phyloP scores from a whole-genome alignment of 2,888 invertebrate genomes.

The Drosophila fungiperda region DNA sequence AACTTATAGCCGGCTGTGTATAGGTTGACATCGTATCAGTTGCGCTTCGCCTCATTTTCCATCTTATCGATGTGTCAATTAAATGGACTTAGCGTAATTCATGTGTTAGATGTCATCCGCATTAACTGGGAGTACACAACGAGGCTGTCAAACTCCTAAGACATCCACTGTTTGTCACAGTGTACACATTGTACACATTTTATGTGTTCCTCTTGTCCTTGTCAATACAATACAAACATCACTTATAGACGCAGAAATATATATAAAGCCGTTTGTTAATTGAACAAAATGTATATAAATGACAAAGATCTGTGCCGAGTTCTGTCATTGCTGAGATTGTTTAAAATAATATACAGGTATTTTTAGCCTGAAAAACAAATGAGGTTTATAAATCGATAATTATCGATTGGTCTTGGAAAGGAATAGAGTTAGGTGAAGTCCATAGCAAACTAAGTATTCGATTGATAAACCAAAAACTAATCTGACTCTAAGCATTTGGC shows the following conservation, averaged over 20 bases:
- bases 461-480: neutral
- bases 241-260: neutral
- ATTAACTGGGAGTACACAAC: constrained; percentile 55
- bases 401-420: neutral
- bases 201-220: constrained; percentile 1
- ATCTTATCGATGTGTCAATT: constrained; percentile 72
- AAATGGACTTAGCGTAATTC: constrained; percentile 70
- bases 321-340: neutral
- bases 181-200: constrained; percentile 16
- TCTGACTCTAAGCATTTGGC: neutral
- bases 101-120: constrained; percentile 51
- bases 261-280: neutral
- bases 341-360: neutral
- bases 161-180: constrained; percentile 18
- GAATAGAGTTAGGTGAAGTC: neutral
- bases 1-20: constrained; percentile 8
- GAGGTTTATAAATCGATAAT: neutral
- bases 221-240: neutral
- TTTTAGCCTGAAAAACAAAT: neutral
- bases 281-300: neutral
- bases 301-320: neutral
- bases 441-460: neutral
- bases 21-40: constrained; percentile 34
- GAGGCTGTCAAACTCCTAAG: constrained; percentile 38
- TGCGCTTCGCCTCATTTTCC: constrained; percentile 29